Conservation (phyloP, 2,888 invertebrate genomes). For the Bedellia somnulentella region DNA sequence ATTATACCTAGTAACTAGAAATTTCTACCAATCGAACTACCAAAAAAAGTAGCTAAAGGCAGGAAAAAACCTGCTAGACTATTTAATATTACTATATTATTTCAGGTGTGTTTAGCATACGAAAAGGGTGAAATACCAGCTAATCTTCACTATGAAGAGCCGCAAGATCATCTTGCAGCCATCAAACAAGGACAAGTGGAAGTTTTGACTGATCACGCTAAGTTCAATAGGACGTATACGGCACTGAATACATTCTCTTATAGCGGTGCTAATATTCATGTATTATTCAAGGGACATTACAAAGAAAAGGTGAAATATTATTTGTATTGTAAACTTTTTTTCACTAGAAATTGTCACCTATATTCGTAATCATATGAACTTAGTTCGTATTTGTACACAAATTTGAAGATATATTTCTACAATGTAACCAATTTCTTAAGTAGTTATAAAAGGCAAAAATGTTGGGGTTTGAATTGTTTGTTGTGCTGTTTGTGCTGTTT, state of each 20-base stretch:
- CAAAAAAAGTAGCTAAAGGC: too few species aligned
- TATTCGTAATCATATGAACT: too few species aligned
- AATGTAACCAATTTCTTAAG: too few species aligned
- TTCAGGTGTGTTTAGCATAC: slow-evolving; percentile 23
- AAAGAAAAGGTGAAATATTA: slow-evolving; percentile 27
- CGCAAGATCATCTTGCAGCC: slow-evolving; percentile 15
- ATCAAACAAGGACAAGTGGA: slow-evolving; percentile 18
- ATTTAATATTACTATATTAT: slow-evolving; percentile 3
- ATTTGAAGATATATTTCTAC: too few species aligned
- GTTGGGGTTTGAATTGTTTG: too few species aligned
- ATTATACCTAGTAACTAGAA: too few species aligned
- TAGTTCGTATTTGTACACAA: too few species aligned
- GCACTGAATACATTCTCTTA: slow-evolving; percentile 26
- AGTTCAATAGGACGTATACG: slow-evolving; percentile 17
- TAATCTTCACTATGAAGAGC: slow-evolving; percentile 21
- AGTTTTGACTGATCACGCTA: slow-evolving; percentile 17
- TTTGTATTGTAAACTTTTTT: slow-evolving; percentile 2
- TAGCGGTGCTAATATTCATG: slow-evolving; percentile 24
- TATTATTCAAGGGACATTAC: slow-evolving; percentile 24
- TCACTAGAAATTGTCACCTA: slow-evolving; percentile 4
- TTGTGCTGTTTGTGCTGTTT: too few species aligned
- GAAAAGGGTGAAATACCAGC: slow-evolving; percentile 21
- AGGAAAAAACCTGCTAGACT: too few species aligned
- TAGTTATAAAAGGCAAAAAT: too few species aligned
- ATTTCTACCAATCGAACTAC: too few species aligned